Base-by-base conservation (phyloP, 2,797 vertebrate genomes). In the Argentina silus region DNA sequence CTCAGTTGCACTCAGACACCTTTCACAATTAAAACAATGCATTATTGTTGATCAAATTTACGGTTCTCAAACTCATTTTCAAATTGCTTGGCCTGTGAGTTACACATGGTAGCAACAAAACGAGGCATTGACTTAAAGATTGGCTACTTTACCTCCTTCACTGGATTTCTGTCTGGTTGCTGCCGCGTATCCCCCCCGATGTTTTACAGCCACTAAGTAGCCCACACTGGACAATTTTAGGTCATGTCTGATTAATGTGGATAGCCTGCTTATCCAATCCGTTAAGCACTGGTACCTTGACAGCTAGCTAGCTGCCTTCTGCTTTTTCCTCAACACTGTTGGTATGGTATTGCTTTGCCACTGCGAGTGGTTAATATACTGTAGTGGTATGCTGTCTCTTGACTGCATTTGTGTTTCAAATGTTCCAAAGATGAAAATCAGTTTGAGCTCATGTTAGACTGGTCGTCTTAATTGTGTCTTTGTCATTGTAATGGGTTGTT, bases 211-310 rank as follows among this genome's bases (percentile, higher is more conserved):
- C 27, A 76, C 73, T 79, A 78, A 83, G 79, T 76, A 82, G 73
- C 73, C 78, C 73, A 59, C 36, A 71, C 73, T 0, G 72, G 88
- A 90, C 89, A 86, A 90, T 87, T 91, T 90, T 80, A 85, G 89
- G 90, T 91, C 85, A 88, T 74, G 59, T 81, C 83, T 89, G 90
- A 91, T 90, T 75, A 88, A 91, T 88, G 87, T 72, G 72, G 74
- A 75, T 78, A 78, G 70, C 83, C 65, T 75, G 75, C 75, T 67
- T 87, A 64, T 85, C 81, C 51, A 72, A 42, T 59, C 23, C 19
- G 9, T 85, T 85, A 85, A 86, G 81, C 86, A 73, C 77, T 1
- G 80, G 77, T 78, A 72, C 85, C 69, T 78, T 78, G 86, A 87
- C 82, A 78, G 74, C 73, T 56, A 15, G 1, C 50, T 63, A 51